Conservation (phyloP, 2,797 vertebrate species). For the Danio albolineatus region DNA sequence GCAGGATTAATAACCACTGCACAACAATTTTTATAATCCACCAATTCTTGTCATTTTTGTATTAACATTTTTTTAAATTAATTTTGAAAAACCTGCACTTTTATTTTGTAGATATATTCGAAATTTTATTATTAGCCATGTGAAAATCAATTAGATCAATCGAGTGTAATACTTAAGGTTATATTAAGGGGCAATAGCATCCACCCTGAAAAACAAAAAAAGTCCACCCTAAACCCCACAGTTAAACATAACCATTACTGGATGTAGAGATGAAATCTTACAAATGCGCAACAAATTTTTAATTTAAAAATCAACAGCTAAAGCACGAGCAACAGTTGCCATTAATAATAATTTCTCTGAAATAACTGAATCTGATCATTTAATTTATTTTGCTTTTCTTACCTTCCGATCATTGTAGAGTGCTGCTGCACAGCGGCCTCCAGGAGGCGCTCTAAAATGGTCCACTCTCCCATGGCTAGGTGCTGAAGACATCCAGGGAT, state of each 20-base stretch:
- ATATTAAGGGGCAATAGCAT: background rate
- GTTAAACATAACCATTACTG: background rate
- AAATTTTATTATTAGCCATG: background rate
- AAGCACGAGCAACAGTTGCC: background rate
- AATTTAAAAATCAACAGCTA: background rate
- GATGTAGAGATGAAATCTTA: background rate
- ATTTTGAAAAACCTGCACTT: background rate
- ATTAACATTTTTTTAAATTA: background rate
- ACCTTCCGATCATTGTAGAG: conserved; percentile 91
- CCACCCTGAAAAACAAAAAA: too few species aligned
- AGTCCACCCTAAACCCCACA: background rate
- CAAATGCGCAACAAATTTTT: too few species aligned
- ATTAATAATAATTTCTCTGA: background rate
- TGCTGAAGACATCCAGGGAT: conserved; percentile 72
- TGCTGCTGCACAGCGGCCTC: conserved; percentile 92
- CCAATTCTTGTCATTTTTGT: background rate
- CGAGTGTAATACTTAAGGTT: background rate
- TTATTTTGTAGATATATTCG: background rate
- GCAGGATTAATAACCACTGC: conserved; percentile 1
- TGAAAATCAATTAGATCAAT: background rate
- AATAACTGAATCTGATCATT: background rate
- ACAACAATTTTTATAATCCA: background rate
- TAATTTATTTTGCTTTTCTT: conserved; percentile 59
- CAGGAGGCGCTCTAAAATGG: conserved; percentile 90
- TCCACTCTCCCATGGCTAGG: conserved; percentile 89